phyloP scores from a whole-genome alignment of 2,113 vertebrate genomes.

The Stegostoma tigrinum region DNA sequence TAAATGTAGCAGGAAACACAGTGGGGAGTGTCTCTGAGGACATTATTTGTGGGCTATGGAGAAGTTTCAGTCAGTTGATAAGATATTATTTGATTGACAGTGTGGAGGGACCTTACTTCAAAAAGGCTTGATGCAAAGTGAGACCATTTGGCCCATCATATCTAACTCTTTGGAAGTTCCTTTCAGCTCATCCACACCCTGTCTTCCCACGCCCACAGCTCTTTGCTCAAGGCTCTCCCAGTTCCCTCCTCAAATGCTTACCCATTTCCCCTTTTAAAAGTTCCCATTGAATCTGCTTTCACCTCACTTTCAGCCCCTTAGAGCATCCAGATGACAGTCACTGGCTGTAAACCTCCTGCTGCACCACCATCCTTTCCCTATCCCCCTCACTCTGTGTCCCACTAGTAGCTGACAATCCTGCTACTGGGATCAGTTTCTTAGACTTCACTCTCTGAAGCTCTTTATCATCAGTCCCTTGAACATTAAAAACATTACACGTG shows the following conservation, averaged over 20 bases:
- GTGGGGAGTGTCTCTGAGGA: background rate
- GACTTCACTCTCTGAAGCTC: background rate
- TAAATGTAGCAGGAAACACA: no score
- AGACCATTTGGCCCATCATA: background rate
- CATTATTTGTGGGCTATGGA: background rate
- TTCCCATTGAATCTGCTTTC: background rate
- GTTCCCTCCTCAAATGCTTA: background rate
- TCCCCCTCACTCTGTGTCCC: background rate
- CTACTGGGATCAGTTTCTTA: background rate
- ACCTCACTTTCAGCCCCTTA: background rate
- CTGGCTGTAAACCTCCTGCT: background rate
- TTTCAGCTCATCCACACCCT: background rate
- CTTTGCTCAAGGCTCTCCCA: background rate
- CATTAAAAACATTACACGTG: background rate
- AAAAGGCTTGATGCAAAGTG: background rate
- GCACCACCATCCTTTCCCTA: no score
- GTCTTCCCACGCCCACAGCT: no score
- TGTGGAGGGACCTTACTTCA: no score
- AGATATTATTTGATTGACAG: background rate
- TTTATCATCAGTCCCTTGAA: background rate
- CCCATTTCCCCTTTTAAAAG: background rate
- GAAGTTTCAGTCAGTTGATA: background rate
- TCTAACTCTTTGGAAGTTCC: background rate
- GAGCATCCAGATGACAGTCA: background rate
- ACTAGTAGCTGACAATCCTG: background rate